A percentile compares a stretch with the other conserved stretches of the same genome.
Conservation (phyloP, 2,113 vertebrate species). For the Pleuronectes platessa region DNA sequence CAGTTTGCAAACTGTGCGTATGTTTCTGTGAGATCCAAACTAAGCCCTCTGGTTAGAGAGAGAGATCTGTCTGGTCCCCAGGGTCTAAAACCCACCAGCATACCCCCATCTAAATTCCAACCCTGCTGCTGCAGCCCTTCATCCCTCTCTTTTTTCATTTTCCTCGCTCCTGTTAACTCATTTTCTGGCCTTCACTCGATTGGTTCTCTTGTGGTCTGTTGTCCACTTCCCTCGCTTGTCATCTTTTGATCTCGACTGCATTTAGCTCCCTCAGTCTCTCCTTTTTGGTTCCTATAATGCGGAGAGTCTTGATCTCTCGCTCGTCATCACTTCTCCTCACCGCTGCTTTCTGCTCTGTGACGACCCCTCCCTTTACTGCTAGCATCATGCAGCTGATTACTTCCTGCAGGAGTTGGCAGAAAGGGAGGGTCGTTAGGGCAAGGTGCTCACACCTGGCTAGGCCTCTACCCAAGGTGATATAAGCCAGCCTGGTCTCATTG, state of each 20-base stretch:
- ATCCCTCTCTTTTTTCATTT: conserved; percentile 1
- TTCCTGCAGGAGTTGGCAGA: too few relatives aligned
- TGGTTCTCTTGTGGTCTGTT: neutral
- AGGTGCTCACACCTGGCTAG: too few relatives aligned
- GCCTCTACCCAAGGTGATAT: too few relatives aligned
- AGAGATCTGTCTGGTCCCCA: conserved; percentile 14
- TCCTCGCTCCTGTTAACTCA: conserved; percentile 1
- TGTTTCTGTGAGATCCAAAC: neutral
- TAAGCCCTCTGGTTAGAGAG: neutral
- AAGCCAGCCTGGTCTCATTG: too few relatives aligned
- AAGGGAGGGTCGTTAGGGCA: too few relatives aligned
- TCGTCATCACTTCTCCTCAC: neutral
- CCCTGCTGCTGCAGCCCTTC: conserved; percentile 17
- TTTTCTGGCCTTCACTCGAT: conserved; percentile 3
- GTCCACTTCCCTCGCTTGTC: neutral
- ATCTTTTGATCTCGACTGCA: conserved; percentile 4
- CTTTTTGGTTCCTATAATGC: neutral
- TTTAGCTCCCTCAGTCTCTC: neutral
- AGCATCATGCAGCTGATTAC: too few relatives aligned
- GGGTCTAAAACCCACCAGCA: conserved; percentile 15
- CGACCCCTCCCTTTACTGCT: too few relatives aligned
- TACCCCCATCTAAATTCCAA: conserved; percentile 47
- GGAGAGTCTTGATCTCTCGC: neutral
- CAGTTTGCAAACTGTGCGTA: neutral
- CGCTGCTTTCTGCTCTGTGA: neutral